These are phyloP conservation scores for Bimastos eiseni DNA, from an alignment of 2,888 invertebrate species.

Conservation along the genomic window DNA sequence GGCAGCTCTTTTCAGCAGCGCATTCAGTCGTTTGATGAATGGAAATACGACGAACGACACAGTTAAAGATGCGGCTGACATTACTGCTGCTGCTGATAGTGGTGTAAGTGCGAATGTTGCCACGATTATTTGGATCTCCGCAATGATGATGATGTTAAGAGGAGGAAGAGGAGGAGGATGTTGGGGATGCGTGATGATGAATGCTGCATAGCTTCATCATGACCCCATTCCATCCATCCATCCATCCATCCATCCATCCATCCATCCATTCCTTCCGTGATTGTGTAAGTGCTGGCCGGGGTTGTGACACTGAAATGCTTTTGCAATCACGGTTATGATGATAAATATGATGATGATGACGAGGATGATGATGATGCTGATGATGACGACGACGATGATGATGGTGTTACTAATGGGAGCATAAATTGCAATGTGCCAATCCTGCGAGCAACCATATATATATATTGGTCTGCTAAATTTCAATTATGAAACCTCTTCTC, in stretches of 20 bases:
- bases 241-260: no score
- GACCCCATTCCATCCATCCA: no score
- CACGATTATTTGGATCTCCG: background rate
- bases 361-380: background rate
- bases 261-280: no score
- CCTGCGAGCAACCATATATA: background rate
- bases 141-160: background rate
- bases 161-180: background rate
- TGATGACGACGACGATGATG: background rate
- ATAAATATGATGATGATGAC: background rate
- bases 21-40: background rate
- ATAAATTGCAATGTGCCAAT: background rate
- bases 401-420: background rate
- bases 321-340: background rate
- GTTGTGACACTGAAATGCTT: no score
- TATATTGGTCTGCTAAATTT: background rate
- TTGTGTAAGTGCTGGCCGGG: no score
- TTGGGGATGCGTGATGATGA: background rate
- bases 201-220: no score
- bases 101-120: background rate
- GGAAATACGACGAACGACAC: background rate
- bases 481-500: no score
- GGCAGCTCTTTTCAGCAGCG: background rate
- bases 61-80: background rate
- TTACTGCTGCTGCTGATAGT: constrained; percentile 9